Evolutionary conservation across 2,797 vertebrate genomes (phyloP).

Genomic region (Chiloscyllium punctatum): DNA sequence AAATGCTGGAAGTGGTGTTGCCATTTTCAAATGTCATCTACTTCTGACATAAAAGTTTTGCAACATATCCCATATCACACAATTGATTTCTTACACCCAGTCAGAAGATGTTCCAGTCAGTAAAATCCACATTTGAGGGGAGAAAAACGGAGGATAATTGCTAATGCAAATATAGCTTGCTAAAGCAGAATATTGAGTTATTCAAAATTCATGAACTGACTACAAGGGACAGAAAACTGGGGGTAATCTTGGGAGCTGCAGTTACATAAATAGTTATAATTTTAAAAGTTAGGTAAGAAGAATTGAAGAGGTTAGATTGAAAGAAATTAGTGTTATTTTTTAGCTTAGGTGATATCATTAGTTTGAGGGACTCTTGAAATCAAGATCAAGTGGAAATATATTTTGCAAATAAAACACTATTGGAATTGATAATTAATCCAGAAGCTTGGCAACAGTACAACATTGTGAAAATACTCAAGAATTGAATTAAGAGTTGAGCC

Average conservation of each 20-base stretch:
- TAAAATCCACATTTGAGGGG: not conserved
- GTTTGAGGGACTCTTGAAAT: not conserved
- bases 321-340: too few relatives aligned
- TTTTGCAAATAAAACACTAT: not conserved
- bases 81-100: not conserved
- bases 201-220: not conserved
- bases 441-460: conserved; percentile 15
- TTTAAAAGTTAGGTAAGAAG: not conserved
- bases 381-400: not conserved
- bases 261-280: not conserved
- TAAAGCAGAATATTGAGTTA: not conserved
- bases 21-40: not conserved
- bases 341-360: not conserved
- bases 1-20: not conserved
- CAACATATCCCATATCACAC: too few relatives aligned
- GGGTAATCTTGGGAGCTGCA: too few relatives aligned
- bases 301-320: not conserved
- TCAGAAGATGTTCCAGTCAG: not conserved
- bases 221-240: not conserved
- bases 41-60: not conserved
- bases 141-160: not conserved
- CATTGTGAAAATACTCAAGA: not conserved
- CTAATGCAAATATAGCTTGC: not conserved
- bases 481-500: not conserved
- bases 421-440: not conserved